These are phyloP conservation scores for Mimachlamys varia DNA, from an alignment of 2,888 invertebrate species.

Conservation along the genomic window DNA sequence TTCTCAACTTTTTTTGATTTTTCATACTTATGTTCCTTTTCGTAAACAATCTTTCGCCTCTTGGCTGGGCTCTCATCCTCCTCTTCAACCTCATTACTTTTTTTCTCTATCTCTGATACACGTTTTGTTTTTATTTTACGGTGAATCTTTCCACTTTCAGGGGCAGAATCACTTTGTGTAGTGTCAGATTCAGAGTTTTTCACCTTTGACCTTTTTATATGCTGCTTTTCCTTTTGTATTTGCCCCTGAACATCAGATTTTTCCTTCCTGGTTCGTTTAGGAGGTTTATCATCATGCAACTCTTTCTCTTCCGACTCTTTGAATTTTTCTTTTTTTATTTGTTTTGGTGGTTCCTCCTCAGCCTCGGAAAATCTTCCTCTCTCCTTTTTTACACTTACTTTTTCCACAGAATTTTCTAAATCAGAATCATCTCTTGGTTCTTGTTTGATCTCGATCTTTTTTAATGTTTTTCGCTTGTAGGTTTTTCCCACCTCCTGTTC, in stretches of 20 bases:
- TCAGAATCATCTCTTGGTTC: constrained; percentile 82
- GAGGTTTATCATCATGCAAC: constrained; percentile 45
- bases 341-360: not conserved
- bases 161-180: constrained; percentile 46
- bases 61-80: constrained; percentile 53
- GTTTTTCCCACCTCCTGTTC: constrained; percentile 41
- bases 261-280: constrained; percentile 45
- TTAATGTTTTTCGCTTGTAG: constrained; percentile 25
- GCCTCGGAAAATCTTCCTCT: constrained; percentile 17
- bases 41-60: constrained; percentile 39
- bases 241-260: constrained; percentile 44
- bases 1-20: constrained; percentile 5
- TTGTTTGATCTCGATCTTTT: constrained; percentile 74
- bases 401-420: constrained; percentile 74
- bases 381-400: constrained; percentile 51
- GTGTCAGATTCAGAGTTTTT: constrained; percentile 44
- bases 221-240: constrained; percentile 37
- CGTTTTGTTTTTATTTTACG: constrained; percentile 42
- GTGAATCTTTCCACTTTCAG: constrained; percentile 43
- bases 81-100: constrained; percentile 43
- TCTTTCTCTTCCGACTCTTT: constrained; percentile 65
- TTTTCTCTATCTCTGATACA: constrained; percentile 40
- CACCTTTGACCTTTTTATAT: constrained; percentile 43
- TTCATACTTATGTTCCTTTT: not conserved
- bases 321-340: not conserved